Percentiles rank a stretch among this genome's conserved stretches.
These are phyloP conservation scores for Actenoides hombroni DNA, from an alignment of 2,113 vertebrate species.

Conservation along the genomic window DNA sequence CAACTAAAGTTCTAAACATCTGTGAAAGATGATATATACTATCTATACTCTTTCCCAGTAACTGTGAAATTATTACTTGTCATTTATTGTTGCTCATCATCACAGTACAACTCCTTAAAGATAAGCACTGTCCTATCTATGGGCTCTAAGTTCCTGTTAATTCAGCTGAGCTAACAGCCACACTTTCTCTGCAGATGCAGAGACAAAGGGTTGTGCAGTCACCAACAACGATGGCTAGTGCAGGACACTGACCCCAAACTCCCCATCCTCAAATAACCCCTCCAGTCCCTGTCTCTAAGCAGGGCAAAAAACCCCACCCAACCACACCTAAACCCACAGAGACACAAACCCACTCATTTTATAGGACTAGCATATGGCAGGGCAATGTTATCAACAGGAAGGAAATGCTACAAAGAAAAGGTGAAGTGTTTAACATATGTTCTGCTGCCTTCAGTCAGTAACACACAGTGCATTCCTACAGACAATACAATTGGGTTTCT, in stretches of 20 bases:
- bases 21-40: no score
- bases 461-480: rapidly evolving
- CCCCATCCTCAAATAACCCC: background rate
- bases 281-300: background rate
- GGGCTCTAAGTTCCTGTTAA: background rate
- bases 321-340: background rate
- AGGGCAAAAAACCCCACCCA: background rate
- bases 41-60: background rate
- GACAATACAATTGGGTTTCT: background rate
- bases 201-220: background rate
- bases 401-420: background rate
- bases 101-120: background rate
- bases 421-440: rapidly evolving
- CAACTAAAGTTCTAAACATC: background rate
- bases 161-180: rapidly evolving
- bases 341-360: background rate
- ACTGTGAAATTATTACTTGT: background rate
- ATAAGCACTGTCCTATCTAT: background rate
- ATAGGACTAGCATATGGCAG: background rate
- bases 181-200: background rate
- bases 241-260: background rate
- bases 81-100: background rate
- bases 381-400: background rate
- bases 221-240: rapidly evolving
- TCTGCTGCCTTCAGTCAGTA: background rate